Evolutionary conservation across 2,113 vertebrate species (phyloP), one percentile per base, ranked within the genome.

Genomic region (Phoenicopterus ruber): DNA sequence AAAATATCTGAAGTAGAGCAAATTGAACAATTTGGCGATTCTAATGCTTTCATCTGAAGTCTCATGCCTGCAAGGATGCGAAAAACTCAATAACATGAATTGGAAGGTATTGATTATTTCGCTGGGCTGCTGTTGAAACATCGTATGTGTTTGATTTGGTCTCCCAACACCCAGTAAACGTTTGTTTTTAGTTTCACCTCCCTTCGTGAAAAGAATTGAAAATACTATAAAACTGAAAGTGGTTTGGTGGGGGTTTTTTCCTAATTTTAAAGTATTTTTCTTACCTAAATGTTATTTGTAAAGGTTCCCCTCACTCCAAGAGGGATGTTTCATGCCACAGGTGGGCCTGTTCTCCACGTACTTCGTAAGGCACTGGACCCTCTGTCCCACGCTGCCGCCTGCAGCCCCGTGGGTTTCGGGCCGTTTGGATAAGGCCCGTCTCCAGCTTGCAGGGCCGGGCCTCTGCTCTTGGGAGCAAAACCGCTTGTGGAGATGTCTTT

Each of bases 71-170:
- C 82, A 55, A 96, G 89, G 90, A 73, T 82, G 88, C 80, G 91
- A 82, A 73, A 29, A 94, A 95, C 90, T 97, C 97, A 92, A 95
- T 97, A 95, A 62, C 18, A 10, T 86, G 93, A 97, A 96, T 95
- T 93, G 97, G 91, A 95, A 91, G 83, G 57, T 93, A 97, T 97
- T 58, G 96, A 97, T 96, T 95, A 62, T 95, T 97, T 97, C 5
- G 5, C 91, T 57, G 58, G 78, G 89, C 71, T 90, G 82, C 95
- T 95, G 73, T 81, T 94, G 85, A 87, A 88, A 66, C 88, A 89
- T 93, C 62, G 1, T 31, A 40, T 34, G 67, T 11, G 22, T 71
- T 92, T 82, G 90, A 92, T 97, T 93, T 92, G 86, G 87, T 93
- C 85, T 94, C 91, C 79, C 89, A 93, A 57, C 49, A 66, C 66